Evolutionary conservation across 2,113 vertebrate genomes (phyloP).

Genomic region (Cygnus buccinator): DNA sequence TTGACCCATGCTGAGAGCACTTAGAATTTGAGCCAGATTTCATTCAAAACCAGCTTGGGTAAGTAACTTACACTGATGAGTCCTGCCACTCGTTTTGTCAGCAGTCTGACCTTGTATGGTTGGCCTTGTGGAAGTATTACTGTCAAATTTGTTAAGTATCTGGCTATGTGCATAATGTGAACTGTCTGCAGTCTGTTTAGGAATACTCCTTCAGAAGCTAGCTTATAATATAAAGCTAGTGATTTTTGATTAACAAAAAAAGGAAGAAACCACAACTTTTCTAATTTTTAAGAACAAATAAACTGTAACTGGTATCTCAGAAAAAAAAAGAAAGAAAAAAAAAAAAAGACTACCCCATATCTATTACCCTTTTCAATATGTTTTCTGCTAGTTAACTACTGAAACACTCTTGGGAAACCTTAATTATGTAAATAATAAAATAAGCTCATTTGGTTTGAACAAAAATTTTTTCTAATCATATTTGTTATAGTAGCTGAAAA

Average conservation of each 20-base stretch:
- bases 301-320: not conserved
- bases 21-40: not conserved
- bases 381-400: conserved; percentile 25
- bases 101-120: not conserved
- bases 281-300: not conserved
- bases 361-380: not conserved
- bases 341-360: not conserved
- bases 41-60: not conserved
- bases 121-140: not conserved
- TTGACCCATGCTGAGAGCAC: not conserved
- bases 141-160: not conserved
- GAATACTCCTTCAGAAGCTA: not conserved
- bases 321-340: not conserved
- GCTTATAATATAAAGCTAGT: not conserved
- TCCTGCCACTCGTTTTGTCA: not conserved
- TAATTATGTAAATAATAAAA: not conserved
- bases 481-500: not conserved
- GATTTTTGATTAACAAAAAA: not conserved
- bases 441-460: not conserved
- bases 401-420: not conserved
- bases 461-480: not conserved
- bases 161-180: not conserved
- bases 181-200: not conserved
- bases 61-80: not conserved
- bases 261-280: not conserved